Percentiles rank a stretch among this genome's conserved stretches.
phyloP scores from a whole-genome alignment of 2,113 vertebrate species.

The Chaetura pelagica region DNA sequence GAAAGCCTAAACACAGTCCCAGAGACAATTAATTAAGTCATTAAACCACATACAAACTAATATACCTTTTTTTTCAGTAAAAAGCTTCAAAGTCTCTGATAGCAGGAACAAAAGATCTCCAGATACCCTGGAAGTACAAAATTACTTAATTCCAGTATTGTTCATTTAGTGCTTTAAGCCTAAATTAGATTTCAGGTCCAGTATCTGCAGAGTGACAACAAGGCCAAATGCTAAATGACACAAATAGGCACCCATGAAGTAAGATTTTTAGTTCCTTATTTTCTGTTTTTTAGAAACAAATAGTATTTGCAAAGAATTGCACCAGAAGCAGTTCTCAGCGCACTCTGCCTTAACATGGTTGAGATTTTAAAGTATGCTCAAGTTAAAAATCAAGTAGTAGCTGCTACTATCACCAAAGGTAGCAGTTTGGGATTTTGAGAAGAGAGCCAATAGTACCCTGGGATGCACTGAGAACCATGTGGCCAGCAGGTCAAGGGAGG shows the following conservation, averaged over 20 bases:
- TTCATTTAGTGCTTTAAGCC: not conserved
- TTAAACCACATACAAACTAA: not conserved
- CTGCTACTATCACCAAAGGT: not conserved
- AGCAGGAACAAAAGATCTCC: not conserved
- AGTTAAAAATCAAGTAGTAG: not conserved
- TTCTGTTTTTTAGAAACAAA: not conserved
- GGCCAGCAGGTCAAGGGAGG: too few species aligned
- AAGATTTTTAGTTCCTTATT: not conserved
- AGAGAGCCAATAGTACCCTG: too few species aligned
- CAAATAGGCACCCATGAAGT: not conserved
- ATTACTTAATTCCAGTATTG: not conserved
- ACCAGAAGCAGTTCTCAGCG: not conserved
- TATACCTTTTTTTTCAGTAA: not conserved
- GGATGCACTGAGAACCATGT: too few species aligned
- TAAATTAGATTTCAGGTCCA: not conserved
- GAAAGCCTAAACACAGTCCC: not conserved
- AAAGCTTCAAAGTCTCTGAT: not conserved
- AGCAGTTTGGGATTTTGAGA: rapidly evolving
- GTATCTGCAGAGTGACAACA: not conserved
- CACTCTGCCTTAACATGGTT: not conserved
- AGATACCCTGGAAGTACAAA: not conserved
- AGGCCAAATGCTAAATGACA: not conserved
- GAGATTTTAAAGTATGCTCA: not conserved
- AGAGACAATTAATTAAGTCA: not conserved
- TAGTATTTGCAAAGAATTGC: not conserved